Evolutionary conservation across 2,797 vertebrate genomes (phyloP), one percentile per base, ranked within the genome.

Genomic region (Pristis pectinata): DNA sequence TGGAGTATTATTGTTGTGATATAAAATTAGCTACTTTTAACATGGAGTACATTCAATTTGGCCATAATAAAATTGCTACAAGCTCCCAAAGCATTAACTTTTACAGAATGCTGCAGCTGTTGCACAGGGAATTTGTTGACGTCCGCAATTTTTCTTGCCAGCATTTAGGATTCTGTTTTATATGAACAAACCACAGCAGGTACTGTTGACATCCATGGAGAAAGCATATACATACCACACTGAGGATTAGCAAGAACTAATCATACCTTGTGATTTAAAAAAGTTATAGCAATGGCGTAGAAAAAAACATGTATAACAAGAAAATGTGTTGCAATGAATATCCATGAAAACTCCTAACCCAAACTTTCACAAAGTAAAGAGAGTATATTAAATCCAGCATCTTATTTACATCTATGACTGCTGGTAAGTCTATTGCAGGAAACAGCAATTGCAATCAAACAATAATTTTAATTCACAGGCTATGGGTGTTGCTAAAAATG

Each of bases 161-260:
- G 19, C 87, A 91, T 91, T 91, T 61, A 64, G 87, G 59, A 37
- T 64, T 34, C 59, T 37, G 87, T 61, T 89, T 89, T 89, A 64
- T 30, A 37, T 89, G 85, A 89, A 64, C 34, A 64, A 61, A 13
- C 59, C 15, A 64, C 59, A 10, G 49, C 17, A 9, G 87, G 3
- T 41, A 24, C 59, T 24, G 7, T 10, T 91, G n/a, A 79, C 77
- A 79, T 10, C n/a, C n/a, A 79, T 79, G n/a, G 91, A 91, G 87
- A 91, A 37, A 64, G 59, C 59, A 91, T 24, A 61, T 37, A 22
- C 59, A 67, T 37, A 41, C 56, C 34, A 34, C 77, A 91, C 17
- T 61, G n/a, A 89, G 56, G n/a, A 91, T 91, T 64, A 91, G 67
- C 83, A 87, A 59, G n/a, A 41, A n/a, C 2, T 24, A 10, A 91